These are phyloP conservation scores for Thalassophryne amazonica DNA, from an alignment of 2,797 vertebrate genomes.

Conservation along the genomic window DNA sequence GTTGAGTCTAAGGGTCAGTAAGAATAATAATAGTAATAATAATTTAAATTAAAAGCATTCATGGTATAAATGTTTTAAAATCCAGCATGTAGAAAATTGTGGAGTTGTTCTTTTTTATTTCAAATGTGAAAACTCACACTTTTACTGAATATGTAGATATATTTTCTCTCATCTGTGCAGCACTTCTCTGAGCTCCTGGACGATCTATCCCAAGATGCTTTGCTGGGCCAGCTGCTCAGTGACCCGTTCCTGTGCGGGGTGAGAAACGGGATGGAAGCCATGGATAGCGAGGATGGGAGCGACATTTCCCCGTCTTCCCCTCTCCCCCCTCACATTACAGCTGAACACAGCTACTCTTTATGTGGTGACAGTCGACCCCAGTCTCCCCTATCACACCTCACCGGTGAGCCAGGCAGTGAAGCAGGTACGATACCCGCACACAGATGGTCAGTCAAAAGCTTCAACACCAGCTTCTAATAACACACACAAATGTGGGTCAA, in stretches of 20 bases:
- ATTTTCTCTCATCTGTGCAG: constrained; percentile 57
- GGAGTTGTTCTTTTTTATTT: too few relatives aligned
- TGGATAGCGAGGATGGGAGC: constrained; percentile 83
- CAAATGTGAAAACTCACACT: neutral
- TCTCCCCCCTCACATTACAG: constrained; percentile 91
- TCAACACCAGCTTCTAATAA: too few relatives aligned
- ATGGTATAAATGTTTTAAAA: too few relatives aligned
- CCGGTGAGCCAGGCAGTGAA: constrained; percentile 83
- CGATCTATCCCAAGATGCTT: constrained; percentile 91
- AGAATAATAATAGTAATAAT: too few relatives aligned
- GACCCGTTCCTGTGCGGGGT: constrained; percentile 93
- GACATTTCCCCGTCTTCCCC: constrained; percentile 81
- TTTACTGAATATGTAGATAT: neutral
- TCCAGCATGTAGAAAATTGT: too few relatives aligned
- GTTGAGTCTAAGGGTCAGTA: too few relatives aligned
- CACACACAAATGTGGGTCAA: too few relatives aligned
- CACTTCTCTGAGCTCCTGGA: constrained; percentile 96
- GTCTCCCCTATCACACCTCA: constrained; percentile 89
- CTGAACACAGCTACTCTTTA: constrained; percentile 96
- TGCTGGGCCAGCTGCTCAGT: constrained; percentile 94
- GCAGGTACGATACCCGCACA: constrained; percentile 75
- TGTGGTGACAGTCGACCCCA: constrained; percentile 92
- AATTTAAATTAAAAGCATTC: too few relatives aligned
- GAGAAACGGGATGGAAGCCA: constrained; percentile 79
- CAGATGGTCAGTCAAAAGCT: too few relatives aligned